phyloP scores from a whole-genome alignment of 2,797 vertebrate species.

The Salmo trutta region DNA sequence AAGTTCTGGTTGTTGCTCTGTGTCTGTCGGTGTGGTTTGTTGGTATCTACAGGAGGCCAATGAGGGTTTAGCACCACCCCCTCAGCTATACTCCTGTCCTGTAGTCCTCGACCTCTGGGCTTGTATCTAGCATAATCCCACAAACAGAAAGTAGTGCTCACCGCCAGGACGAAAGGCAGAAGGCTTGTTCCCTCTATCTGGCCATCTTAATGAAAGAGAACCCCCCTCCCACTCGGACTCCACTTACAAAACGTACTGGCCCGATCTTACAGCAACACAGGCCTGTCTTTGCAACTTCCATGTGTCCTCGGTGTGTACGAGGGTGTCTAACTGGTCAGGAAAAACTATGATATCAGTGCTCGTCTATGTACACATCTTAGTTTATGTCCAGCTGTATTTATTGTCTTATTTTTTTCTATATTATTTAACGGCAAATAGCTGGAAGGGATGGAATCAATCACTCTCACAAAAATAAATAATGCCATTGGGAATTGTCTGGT shows the following conservation, averaged over 20 bases:
- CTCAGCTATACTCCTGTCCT: not conserved
- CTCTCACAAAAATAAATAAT: not conserved
- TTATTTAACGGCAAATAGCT: not conserved
- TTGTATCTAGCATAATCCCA: not conserved
- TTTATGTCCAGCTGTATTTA: not conserved
- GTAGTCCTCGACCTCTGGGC: not conserved
- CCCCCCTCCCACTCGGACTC: not conserved
- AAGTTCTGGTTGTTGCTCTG: not conserved
- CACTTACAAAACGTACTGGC: not conserved
- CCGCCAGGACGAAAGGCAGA: not conserved
- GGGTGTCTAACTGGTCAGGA: not conserved
- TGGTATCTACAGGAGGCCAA: not conserved
- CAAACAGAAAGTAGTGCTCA: not conserved
- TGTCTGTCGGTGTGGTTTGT: not conserved
- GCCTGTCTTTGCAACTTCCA: not conserved
- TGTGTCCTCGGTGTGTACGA: not conserved
- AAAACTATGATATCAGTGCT: not conserved
- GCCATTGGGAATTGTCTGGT: not conserved
- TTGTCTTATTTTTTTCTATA: not conserved
- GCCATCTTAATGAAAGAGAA: not conserved
- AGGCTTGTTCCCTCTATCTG: not conserved
- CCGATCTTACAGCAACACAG: not conserved
- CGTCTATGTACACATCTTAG: not conserved
- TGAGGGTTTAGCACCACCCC: not conserved
- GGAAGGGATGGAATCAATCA: not conserved